Evolutionary conservation across 2,888 invertebrate species (phyloP).

Genomic region (Drosophila koepferae): DNA sequence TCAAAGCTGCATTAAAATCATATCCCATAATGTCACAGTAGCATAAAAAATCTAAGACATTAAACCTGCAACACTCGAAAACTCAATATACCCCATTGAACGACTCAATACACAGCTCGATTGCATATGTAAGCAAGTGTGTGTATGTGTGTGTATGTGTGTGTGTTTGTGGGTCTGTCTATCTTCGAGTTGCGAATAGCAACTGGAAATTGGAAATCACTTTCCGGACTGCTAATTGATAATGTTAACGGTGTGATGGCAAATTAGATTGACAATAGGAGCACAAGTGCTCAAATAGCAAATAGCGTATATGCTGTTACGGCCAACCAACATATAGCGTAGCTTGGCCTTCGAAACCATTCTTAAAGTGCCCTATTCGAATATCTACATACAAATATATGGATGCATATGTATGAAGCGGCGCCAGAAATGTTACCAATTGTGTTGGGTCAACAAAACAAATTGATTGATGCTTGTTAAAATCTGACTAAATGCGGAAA

Average conservation of each 20-base stretch:
- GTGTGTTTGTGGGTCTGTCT: conserved; percentile 3
- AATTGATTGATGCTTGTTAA: conserved; percentile 1
- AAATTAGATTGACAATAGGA: conserved; percentile 64
- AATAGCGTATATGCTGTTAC: conserved; percentile 35
- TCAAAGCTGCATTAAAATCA: not conserved
- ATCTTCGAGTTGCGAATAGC: conserved; percentile 19
- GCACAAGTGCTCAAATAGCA: conserved; percentile 53
- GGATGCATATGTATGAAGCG: not conserved
- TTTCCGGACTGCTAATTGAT: conserved; percentile 72
- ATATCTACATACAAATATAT: not conserved
- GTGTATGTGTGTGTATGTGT: conserved; percentile 1
- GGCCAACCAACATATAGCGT: conserved; percentile 11
- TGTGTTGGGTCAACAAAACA: conserved; percentile 23
- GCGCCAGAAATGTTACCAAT: conserved; percentile 8
- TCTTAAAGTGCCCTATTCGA: conserved; percentile 27
- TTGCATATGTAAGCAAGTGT: not conserved
- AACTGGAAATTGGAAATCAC: conserved; percentile 52
- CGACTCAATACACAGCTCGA: not conserved
- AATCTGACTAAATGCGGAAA: conserved; percentile 10
- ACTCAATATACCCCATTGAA: conserved; percentile 32
- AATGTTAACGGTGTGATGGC: conserved; percentile 66
- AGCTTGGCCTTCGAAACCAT: conserved; percentile 45
- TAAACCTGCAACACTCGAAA: not conserved
- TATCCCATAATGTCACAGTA: not conserved
- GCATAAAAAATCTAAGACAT: not conserved